phyloP scores from a whole-genome alignment of 2,888 invertebrate species.

The Teleiodes luculella region DNA sequence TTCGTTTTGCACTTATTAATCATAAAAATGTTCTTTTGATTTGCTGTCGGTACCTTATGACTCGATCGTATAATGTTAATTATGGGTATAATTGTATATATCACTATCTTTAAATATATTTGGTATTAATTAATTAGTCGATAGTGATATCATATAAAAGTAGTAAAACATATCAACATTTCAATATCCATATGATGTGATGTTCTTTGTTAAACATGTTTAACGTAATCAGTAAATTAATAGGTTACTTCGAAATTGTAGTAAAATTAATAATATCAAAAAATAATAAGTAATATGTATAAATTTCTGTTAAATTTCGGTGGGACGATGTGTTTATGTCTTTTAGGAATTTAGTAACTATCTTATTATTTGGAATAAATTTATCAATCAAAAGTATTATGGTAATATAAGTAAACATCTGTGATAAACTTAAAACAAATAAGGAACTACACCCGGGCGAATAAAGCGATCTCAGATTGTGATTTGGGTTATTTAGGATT shows the following conservation, averaged over 20 bases:
- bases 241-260: neutral
- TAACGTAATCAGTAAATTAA: neutral
- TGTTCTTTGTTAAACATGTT: conserved; percentile 25
- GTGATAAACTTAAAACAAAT: conserved; percentile 65
- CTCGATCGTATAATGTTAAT: neutral
- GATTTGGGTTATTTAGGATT: conserved; percentile 39
- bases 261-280: too few relatives aligned
- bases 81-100: conserved; percentile 34
- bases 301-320: conserved; percentile 45
- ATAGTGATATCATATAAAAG: conserved; percentile 46
- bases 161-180: conserved; percentile 62
- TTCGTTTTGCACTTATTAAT: conserved; percentile 37
- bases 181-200: conserved; percentile 32
- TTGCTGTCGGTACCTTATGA: neutral
- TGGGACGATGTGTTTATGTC: conserved; percentile 44
- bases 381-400: conserved; percentile 66
- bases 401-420: conserved; percentile 69
- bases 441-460: conserved; percentile 69
- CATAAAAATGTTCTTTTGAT: conserved; percentile 28
- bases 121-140: conserved; percentile 39
- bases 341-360: conserved; percentile 34
- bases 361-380: conserved; percentile 11
- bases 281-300: conserved; percentile 20
- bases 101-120: conserved; percentile 39
- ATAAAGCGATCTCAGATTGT: conserved; percentile 65